Percentiles rank a stretch among this genome's conserved stretches.
phyloP scores from a whole-genome alignment of 2,888 invertebrate species.

The Strigamia transsilvanica region DNA sequence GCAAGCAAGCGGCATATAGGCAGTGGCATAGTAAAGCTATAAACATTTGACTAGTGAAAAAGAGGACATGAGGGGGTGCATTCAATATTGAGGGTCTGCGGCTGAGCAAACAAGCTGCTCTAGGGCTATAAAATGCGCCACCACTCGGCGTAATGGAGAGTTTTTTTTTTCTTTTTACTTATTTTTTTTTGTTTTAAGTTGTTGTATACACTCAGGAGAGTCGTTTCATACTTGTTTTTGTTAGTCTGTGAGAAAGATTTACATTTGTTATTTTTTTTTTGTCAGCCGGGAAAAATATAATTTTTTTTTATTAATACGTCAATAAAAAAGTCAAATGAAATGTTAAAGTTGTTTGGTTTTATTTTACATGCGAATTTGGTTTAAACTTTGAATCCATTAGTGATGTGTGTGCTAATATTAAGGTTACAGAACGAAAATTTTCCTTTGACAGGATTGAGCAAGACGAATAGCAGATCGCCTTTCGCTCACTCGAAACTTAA shows the following conservation, averaged over 20 bases:
- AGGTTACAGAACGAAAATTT: not conserved
- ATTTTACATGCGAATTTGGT: slow-evolving; percentile 8
- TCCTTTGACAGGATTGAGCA: slow-evolving; percentile 8
- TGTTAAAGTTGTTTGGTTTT: slow-evolving; percentile 2
- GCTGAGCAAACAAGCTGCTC: slow-evolving; percentile 2
- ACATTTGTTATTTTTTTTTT: no score
- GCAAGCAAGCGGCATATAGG: slow-evolving; percentile 3
- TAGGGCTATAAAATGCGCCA: not conserved
- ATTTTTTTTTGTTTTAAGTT: not conserved
- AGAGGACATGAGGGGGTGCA: slow-evolving; percentile 1
- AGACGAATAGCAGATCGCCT: slow-evolving; percentile 8
- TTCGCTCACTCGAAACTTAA: slow-evolving; percentile 3
- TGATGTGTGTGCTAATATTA: not conserved
- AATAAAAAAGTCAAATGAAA: not conserved
- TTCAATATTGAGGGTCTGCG: slow-evolving; percentile 8
- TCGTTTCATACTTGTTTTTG: not conserved
- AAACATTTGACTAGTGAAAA: slow-evolving; percentile 8
- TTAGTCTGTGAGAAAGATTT: no score
- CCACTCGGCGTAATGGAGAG: slow-evolving; percentile 2
- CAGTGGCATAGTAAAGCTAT: slow-evolving; percentile 8
- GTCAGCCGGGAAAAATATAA: not conserved
- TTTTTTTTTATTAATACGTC: not conserved
- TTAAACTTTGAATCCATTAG: slow-evolving; percentile 2
- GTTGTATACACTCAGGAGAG: not conserved
- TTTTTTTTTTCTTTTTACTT: not conserved